Base-by-base conservation (phyloP, 1,140 invertebrate genomes). In the Lordiphosa stackelbergi region DNA sequence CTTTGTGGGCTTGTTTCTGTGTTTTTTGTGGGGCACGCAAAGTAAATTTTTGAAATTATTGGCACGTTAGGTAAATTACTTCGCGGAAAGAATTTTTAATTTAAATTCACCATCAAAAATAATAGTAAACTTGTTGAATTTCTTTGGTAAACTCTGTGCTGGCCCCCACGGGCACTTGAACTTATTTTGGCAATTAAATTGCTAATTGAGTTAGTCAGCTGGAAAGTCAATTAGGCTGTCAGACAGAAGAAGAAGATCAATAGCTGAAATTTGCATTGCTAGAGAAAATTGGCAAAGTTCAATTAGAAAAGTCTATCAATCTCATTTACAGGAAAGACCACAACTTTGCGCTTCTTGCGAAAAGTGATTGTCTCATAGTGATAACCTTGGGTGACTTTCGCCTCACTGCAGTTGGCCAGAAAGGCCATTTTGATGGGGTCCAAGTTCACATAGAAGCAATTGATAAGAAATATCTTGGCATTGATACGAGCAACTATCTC, bases 21-120 rank as follows among this genome's bases (percentile, higher is more conserved):
- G 53, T 45, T 9, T 57, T 12, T 34, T 24, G 38, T 41, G 41
- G 13, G 31, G 28, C 49, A 45, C 46, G 62, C 62, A 64, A 48
- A 57, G 59, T 70, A 55, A n/a, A 79, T 79, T 81, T 81, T 75
- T 75, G 38, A 69, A 53, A 79, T 79, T 81, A 79, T 79, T 79
- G 53, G 71, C 75, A 81, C 77, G 75, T 75, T 72, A 61, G 53
- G 41, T 48, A 70, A 79, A 71, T 81, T 63, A 79, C 71, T 75
- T 68, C 53, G 75, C 63, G 65, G 63, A 64, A 72, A 57, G 72
- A 79, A 79, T 79, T 79, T 79, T 71, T 83, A 71, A 83, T 83
- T 75, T 79, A 19, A 54, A 46, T 46, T 28, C 12, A 46, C 43
- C 43, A 49, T 42, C 65, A 68, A 56, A 42, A 41, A 48, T 54